Percentiles rank a stretch among this genome's conserved stretches.
Conservation (phyloP, 2,113 vertebrate genomes). For the Lasiurus borealis region DNA sequence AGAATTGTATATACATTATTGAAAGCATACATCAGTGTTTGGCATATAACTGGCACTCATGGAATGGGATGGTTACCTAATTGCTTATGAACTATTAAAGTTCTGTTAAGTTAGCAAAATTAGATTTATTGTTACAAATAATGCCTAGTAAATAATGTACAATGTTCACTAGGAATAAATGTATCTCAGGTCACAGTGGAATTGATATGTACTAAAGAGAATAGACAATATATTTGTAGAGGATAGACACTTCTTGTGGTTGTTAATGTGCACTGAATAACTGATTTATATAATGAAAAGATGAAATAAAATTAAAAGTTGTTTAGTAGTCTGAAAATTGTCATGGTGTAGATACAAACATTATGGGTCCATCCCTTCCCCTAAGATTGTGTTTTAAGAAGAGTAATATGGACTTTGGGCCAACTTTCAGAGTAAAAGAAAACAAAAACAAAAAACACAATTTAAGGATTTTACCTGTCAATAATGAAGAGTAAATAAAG, state of each 20-base stretch:
- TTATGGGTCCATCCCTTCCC: not conserved
- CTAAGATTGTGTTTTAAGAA: not conserved
- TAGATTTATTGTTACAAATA: conserved; percentile 11
- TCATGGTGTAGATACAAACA: not conserved
- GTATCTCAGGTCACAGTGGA: not conserved
- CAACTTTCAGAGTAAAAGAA: not conserved
- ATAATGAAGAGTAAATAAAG: not conserved
- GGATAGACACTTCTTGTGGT: not conserved
- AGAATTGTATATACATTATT: not conserved
- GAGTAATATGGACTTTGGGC: not conserved
- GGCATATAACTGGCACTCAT: not conserved
- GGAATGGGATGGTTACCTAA: not conserved
- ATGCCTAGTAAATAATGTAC: conserved; percentile 13
- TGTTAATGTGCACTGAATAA: not conserved
- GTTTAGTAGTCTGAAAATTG: not conserved
- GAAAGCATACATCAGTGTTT: not conserved
- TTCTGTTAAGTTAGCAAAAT: conserved; percentile 40
- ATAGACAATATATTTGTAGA: not conserved
- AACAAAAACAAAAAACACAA: not conserved
- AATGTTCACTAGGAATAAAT: conserved; percentile 7
- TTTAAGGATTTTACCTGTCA: not conserved
- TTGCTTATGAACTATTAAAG: not conserved
- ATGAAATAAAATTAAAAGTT: not conserved
- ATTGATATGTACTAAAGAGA: not conserved
- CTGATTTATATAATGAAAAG: conserved; percentile 2